These are phyloP conservation scores for Microctenopoma stevenorrisi DNA, from an alignment of 2,797 vertebrate species.

Conservation along the genomic window DNA sequence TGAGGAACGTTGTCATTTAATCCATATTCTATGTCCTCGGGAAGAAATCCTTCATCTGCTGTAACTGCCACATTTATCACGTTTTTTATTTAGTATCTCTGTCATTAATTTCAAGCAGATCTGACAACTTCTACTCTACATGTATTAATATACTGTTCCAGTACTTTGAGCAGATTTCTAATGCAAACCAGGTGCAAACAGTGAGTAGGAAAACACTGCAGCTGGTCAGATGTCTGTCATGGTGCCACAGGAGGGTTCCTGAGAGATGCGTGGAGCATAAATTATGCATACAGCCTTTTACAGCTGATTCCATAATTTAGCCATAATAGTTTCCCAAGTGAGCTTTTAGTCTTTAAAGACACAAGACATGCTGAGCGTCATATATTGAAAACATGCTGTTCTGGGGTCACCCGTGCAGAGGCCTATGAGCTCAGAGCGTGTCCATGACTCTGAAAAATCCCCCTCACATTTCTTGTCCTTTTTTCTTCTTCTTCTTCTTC, in stretches of 20 bases:
- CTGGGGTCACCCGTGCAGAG: constrained; percentile 12
- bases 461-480: background rate
- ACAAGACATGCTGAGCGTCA: constrained; percentile 15
- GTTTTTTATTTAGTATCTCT: background rate
- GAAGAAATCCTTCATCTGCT: background rate
- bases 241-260: constrained; percentile 28
- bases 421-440: background rate
- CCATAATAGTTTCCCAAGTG: constrained; percentile 27
- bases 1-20: background rate
- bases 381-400: constrained; percentile 35
- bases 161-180: background rate
- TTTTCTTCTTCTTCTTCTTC: background rate
- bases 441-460: background rate
- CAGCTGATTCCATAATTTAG: constrained; percentile 34
- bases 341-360: constrained; percentile 26
- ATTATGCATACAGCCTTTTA: constrained; percentile 7
- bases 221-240: constrained; percentile 9
- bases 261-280: constrained; percentile 8
- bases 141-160: background rate
- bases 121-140: background rate
- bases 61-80: background rate
- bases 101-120: constrained; percentile 11
- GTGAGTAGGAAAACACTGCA: constrained; percentile 5
- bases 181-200: constrained; percentile 38
- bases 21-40: background rate